Evolutionary conservation across 2,797 vertebrate species (phyloP).

Genomic region (Fistularia commersonii): DNA sequence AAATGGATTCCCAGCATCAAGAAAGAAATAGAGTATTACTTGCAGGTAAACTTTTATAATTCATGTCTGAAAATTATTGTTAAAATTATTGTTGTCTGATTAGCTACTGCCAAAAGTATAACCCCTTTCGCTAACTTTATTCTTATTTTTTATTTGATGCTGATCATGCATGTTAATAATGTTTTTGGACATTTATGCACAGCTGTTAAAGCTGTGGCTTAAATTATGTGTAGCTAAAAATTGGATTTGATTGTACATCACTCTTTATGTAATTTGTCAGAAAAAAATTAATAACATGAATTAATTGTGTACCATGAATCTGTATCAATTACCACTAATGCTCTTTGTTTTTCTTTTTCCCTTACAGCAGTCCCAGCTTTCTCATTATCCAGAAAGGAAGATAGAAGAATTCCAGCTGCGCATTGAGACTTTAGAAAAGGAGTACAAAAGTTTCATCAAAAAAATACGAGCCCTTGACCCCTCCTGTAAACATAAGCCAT

Average conservation of each 20-base stretch:
- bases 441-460: conserved; percentile 73
- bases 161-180: no score
- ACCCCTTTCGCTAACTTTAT: no score
- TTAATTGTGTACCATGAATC: no score
- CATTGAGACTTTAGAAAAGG: conserved; percentile 71
- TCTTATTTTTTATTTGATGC: no score
- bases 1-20: conserved; percentile 84
- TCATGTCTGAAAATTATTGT: background rate
- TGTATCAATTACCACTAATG: no score
- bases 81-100: background rate
- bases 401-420: conserved; percentile 76
- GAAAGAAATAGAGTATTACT: conserved; percentile 78
- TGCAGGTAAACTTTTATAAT: conserved; percentile 65
- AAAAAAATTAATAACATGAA: no score
- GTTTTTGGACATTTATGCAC: no score
- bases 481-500: conserved; percentile 73
- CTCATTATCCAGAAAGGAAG: conserved; percentile 82
- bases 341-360: background rate
- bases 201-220: no score
- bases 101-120: no score
- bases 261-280: no score
- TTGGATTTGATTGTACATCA: no score
- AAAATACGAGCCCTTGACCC: conserved; percentile 77
- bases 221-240: no score
- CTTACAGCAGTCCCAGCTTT: conserved; percentile 77